These are phyloP conservation scores for Barbus barbus DNA, from an alignment of 2,113 vertebrate species.

Conservation along the genomic window DNA sequence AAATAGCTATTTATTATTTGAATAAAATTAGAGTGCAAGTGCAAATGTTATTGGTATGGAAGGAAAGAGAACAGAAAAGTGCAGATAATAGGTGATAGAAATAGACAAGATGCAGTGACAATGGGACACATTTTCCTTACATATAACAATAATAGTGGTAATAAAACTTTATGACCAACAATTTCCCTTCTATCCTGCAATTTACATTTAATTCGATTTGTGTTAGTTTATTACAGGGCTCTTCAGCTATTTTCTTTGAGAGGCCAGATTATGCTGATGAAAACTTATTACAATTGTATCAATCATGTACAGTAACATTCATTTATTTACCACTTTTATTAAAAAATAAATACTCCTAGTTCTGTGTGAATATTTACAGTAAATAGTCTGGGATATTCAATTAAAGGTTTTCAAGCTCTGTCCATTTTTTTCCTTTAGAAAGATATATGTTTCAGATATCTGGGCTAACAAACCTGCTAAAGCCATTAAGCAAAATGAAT, in stretches of 20 bases:
- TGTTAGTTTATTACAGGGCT: neutral
- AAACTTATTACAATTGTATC: neutral
- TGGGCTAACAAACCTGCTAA: neutral
- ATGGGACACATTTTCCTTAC: neutral
- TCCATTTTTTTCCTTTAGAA: neutral
- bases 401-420: neutral
- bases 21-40: neutral
- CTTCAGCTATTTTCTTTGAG: neutral
- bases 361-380: neutral
- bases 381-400: no score
- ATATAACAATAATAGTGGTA: slow-evolving; percentile 1
- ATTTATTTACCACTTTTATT: neutral
- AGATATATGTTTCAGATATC: neutral
- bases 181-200: neutral
- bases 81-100: neutral
- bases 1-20: neutral
- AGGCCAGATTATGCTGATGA: neutral
- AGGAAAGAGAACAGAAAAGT: neutral
- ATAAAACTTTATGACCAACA: neutral
- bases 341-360: neutral
- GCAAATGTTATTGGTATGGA: neutral
- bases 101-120: neutral
- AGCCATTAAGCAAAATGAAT: neutral
- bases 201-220: neutral
- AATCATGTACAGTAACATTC: neutral